Percentiles rank a stretch among this genome's conserved stretches.
phyloP scores from a whole-genome alignment of 2,113 vertebrate genomes.

The Narcine bancroftii region DNA sequence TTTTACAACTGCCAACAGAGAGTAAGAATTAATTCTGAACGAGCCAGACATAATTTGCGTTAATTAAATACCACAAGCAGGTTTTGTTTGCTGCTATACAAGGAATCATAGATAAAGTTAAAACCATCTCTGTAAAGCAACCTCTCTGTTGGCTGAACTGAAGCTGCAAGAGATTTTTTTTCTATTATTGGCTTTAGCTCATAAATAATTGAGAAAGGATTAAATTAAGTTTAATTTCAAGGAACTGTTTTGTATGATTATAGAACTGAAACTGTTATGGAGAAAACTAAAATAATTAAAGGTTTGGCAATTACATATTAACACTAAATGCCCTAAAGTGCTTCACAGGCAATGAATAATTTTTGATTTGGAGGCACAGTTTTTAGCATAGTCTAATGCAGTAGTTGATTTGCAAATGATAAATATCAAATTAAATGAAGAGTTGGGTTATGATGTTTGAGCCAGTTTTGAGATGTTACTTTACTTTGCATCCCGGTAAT shows the following conservation, averaged over 20 bases:
- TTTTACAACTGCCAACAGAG: constrained; percentile 20
- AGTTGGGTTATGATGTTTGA: too few species aligned
- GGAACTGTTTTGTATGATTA: not conserved
- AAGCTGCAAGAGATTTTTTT: not conserved
- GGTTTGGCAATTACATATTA: not conserved
- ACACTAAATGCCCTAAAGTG: not conserved
- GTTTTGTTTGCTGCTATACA: not conserved
- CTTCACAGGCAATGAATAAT: not conserved
- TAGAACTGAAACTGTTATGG: not conserved
- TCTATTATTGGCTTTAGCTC: not conserved
- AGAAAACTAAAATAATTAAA: not conserved
- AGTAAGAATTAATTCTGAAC: constrained; percentile 24
- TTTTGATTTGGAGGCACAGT: not conserved
- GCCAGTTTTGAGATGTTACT: too few species aligned
- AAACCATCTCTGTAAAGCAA: not conserved
- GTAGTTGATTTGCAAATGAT: not conserved
- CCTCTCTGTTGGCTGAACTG: not conserved
- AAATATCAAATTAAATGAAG: not conserved
- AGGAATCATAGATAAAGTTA: constrained; percentile 19
- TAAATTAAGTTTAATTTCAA: constrained; percentile 7
- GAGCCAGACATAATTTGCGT: constrained; percentile 30
- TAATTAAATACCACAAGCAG: constrained; percentile 19
- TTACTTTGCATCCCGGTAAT: too few species aligned
- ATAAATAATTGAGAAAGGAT: not conserved
- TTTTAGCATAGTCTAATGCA: not conserved